Evolutionary conservation across 2,113 vertebrate species (phyloP), one percentile per base, ranked within the genome.

Genomic region (Urocolius indicus): DNA sequence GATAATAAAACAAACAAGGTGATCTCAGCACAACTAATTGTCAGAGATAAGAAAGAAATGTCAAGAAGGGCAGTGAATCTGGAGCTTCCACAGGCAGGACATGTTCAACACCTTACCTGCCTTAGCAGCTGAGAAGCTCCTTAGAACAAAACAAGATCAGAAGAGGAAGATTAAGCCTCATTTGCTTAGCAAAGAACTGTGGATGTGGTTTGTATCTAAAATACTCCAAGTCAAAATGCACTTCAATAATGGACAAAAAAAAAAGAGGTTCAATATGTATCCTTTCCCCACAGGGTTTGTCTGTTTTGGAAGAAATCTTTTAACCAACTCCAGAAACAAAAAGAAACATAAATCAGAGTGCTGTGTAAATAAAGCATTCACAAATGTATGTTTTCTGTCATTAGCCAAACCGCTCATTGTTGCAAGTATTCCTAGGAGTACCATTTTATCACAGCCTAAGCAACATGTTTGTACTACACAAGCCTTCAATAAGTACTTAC

Each of bases 41-140:
- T 96, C 91, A 94, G 80, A 96, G 95, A 97, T 96, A 97, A 97
- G 95, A 55, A 67, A 65, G 24, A 54, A 86, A 89, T 84, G 91
- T 74, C 85, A 68, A 59, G 91, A 38, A 55, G 59, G 67, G 82
- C 89, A 67, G 66, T 8, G 76, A 90, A 27, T 2, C 13, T 3
- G 0, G 8, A 45, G 68, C 41, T 57, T n/a, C n/a, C n/a, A n/a
- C n/a, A n/a, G n/a, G 1, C 2, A 27, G 85, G 66, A 62, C 68
- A 10, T 93, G 93, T 89, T 75, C 15, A 93, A 89, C 90, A 69
- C 75, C 55, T 57, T 43, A n/a, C 95, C 82, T 89, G 71, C 20
- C 5, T 1, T 26, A 51, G 32, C 45, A 7, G 66, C 90, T 10
- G 30, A 65, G 76, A 13, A 78, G 69, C 72, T 88, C 66, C 63